Evolutionary conservation across 2,797 vertebrate genomes (phyloP), one percentile per base, ranked within the genome.

Genomic region (Danio kyathit): DNA sequence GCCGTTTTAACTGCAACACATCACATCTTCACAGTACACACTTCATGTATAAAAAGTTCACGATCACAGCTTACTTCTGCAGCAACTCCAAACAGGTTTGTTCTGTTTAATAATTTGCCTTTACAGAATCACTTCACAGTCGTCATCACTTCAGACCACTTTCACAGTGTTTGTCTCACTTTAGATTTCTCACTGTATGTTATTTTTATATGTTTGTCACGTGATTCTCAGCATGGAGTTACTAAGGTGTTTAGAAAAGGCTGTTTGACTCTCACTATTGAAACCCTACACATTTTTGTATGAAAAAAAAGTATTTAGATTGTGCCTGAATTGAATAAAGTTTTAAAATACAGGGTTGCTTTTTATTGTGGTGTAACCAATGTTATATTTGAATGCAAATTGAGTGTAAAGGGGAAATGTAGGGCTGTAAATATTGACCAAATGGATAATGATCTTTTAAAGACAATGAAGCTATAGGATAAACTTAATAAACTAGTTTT

Each of bases 1-100:
- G 77, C 77, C 17, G 64, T 86, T 79, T 83, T 75, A 81, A 63
- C 79, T 74, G 46, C 60, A 72, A 71, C 64, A 72, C 17, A 0
- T 29, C 52, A 19, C 46, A 19, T 14, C 10, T 60, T 82, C 61
- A 41, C 51, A 59, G 21, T 11, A 38, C 54, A 51, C 8, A 57
- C 46, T 10, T 16, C 12, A 40, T 5, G 8, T 13, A 17, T 6
- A 40, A 61, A 5, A 0, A 44, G 5, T 77, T 64, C 73, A 80
- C 61, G 0, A 19, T 19, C 70, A 81, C 74, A 14, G 60, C 43
- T 70, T 56, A 44, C 14, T 46, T 80, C 66, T 80, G 4, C 40
- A 66, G 52, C 12, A 79, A 21, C 14, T 74, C 49, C 21, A 7
- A 19, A 49, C 44, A 9, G 29, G n/a, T 43, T 11, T 41, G 19